Evolutionary conservation across 2,888 invertebrate species (phyloP).

Genomic region (Eupithecia inturbata): DNA sequence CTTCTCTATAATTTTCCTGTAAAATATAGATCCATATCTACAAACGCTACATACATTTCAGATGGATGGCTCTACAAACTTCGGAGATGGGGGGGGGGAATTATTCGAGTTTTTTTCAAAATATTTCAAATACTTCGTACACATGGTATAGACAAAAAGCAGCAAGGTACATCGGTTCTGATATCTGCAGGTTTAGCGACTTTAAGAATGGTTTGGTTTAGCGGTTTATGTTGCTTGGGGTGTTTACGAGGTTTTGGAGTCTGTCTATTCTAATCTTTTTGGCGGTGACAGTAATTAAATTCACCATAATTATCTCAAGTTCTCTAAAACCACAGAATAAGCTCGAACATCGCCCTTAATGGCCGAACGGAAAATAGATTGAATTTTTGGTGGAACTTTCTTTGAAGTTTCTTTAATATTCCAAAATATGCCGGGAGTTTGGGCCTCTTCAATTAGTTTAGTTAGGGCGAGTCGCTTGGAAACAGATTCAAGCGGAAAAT

Average conservation of each 20-base stretch:
- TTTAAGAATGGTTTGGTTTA: no score
- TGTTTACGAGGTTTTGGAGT: neutral
- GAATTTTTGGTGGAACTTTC: slow-evolving; percentile 40
- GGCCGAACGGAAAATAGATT: slow-evolving; percentile 38
- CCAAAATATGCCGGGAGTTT: slow-evolving; percentile 42
- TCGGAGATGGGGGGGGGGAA: no score
- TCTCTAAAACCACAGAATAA: slow-evolving; percentile 13
- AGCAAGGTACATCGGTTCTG: no score
- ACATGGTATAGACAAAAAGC: no score
- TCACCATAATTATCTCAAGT: slow-evolving; percentile 21
- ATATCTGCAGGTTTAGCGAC: no score
- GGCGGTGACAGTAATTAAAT: slow-evolving; percentile 7
- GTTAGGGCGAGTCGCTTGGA: slow-evolving; percentile 37
- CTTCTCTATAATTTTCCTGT: no score
- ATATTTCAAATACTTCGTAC: no score
- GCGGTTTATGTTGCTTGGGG: no score
- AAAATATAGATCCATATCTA: no score
- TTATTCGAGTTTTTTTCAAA: no score
- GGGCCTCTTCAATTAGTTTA: slow-evolving; percentile 59
- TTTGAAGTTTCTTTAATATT: slow-evolving; percentile 44
- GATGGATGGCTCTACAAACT: no score
- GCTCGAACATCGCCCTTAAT: slow-evolving; percentile 32
- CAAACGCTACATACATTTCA: no score
- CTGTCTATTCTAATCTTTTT: neutral
- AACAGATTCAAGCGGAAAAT: neutral